Evolutionary conservation across 2,888 invertebrate genomes (phyloP), one percentile per base, ranked within the genome.

Genomic region (Dysmachus trigonus): DNA sequence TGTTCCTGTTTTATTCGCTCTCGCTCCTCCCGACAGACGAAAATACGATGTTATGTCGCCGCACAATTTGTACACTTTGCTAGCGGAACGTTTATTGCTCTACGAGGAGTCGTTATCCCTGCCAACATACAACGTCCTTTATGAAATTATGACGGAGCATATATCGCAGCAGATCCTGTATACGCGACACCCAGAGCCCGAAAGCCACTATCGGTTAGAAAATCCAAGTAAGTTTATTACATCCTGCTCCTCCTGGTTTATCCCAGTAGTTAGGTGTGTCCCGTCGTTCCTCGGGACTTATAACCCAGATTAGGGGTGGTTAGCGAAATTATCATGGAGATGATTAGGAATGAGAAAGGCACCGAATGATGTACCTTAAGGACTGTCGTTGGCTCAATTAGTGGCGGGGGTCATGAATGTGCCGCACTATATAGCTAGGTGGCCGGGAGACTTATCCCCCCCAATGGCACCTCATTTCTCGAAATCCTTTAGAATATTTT

Each of bases 1-100:
- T 18, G 1, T 18, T 15, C 31, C 2, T 87, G 85, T 87, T 85
- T 87, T 87, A 87, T 33, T 35, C n/a, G 41, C 22, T 47, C 35
- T 13, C 1, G 1, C 81, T 87, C 38, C 83, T 85, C 86, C 83
- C 85, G 85, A 41, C 85, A 98, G 98, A 93, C 95, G 99, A 90
- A 99, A 99, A 93, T 98, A 98, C 93, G 99, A 99, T 93, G 98
- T 99, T 85, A 98, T 99, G 98, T 97, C 97, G 88, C 98, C 99
- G 1, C 97, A 98, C 93, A 99, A 99, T 94, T 94, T 99, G 90
- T 99, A 99, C 93, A 98, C 99, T 33, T 93, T 99, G 90, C 94
- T 99, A 89, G 97, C 98, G 47, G 98, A 98, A 91, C 94, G 99
- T 88, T 94, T 99, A 89, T 93, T 98, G 89, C 93, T 97, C 86